These are phyloP conservation scores for Myotis davidii DNA, from an alignment of 2,113 vertebrate species.

Conservation along the genomic window DNA sequence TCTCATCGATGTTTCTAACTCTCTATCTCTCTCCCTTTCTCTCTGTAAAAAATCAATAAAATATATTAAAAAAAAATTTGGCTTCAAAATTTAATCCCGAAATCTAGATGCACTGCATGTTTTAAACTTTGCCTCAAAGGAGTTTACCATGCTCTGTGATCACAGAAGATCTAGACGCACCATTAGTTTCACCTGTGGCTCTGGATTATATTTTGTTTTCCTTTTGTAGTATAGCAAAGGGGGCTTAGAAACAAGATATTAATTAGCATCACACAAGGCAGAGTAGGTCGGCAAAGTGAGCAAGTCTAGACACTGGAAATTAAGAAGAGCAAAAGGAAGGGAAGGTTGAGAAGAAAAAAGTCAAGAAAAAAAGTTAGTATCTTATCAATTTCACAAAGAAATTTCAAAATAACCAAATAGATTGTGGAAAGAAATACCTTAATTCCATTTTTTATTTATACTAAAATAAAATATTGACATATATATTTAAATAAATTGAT, in stretches of 20 bases:
- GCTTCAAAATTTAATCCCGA: constrained; percentile 80
- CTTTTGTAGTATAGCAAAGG: background rate
- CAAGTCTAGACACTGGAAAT: background rate
- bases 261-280: background rate
- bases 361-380: background rate
- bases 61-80: constrained; percentile 82
- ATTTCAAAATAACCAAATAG: background rate
- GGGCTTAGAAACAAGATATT: background rate
- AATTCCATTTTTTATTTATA: background rate
- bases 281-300: background rate
- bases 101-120: constrained; percentile 80
- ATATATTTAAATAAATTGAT: background rate
- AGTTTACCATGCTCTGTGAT: constrained; percentile 76
- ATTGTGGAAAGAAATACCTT: background rate
- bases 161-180: constrained; percentile 76
- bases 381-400: background rate
- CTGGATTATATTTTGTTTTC: background rate
- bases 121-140: constrained; percentile 81
- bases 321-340: background rate
- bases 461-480: background rate
- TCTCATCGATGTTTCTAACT: too few relatives aligned
- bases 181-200: constrained; percentile 76
- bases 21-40: too few relatives aligned
- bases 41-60: too few relatives aligned
- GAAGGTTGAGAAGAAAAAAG: background rate